Percentiles rank a stretch among this genome's conserved stretches.
These are phyloP conservation scores for Galleria mellonella DNA, from an alignment of 1,140 invertebrate species.

Conservation along the genomic window DNA sequence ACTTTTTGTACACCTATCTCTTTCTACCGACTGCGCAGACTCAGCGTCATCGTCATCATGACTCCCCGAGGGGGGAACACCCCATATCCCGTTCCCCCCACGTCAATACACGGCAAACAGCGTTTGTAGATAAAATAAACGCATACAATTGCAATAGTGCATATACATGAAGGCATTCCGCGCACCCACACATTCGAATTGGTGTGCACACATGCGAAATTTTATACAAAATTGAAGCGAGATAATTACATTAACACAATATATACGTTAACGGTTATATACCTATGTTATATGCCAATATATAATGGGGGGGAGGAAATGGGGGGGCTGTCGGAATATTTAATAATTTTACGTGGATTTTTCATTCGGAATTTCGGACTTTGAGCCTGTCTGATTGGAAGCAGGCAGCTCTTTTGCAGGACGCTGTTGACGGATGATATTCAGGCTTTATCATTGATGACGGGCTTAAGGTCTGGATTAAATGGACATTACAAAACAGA, in stretches of 20 bases:
- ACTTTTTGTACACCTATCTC: slow-evolving; percentile 33
- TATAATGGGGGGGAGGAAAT: slow-evolving; percentile 6
- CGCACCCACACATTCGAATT: neutral
- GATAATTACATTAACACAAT: slow-evolving; percentile 61
- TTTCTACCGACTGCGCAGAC: slow-evolving; percentile 52
- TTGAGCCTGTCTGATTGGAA: too few relatives aligned
- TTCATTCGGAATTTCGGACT: slow-evolving; percentile 4
- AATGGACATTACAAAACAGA: too few relatives aligned
- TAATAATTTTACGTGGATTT: slow-evolving; percentile 34
- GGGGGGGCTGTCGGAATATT: slow-evolving; percentile 26
- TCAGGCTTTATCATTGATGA: too few relatives aligned
- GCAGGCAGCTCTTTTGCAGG: too few relatives aligned
- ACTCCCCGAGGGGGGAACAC: slow-evolving; percentile 18
- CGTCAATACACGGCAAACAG: slow-evolving; percentile 55
- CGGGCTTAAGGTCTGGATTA: too few relatives aligned
- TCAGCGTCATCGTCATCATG: slow-evolving; percentile 54
- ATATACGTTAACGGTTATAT: slow-evolving; percentile 3
- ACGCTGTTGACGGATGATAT: too few relatives aligned
- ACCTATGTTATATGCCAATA: slow-evolving; percentile 2
- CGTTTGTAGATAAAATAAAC: slow-evolving; percentile 53
- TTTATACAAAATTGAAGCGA: slow-evolving; percentile 61
- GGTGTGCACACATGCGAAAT: slow-evolving; percentile 22
- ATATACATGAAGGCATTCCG: slow-evolving; percentile 12
- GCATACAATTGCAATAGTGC: slow-evolving; percentile 23
- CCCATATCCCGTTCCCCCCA: slow-evolving; percentile 37